A percentile compares a stretch with the other conserved stretches of the same genome.
phyloP scores from a whole-genome alignment of 53 echinoderm and acorn worm species.

The Crossaster papposus region DNA sequence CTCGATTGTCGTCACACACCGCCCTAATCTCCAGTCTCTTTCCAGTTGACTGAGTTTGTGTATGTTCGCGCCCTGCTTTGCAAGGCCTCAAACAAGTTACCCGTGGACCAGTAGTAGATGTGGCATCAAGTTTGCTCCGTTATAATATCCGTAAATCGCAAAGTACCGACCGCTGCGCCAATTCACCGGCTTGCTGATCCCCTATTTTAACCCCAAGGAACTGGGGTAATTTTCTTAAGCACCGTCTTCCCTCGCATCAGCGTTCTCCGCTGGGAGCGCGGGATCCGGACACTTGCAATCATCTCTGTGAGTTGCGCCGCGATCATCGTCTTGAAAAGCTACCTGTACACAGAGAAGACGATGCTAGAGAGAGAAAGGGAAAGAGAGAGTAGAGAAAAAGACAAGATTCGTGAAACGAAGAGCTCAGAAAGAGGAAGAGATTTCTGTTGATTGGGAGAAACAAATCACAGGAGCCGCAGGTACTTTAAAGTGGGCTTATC shows the following conservation, averaged over 20 bases:
- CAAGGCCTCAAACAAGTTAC: slow-evolving; percentile 15
- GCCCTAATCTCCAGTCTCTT: neutral
- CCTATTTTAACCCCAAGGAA: slow-evolving; percentile 44
- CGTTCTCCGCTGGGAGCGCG: slow-evolving; percentile 37
- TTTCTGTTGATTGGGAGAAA: neutral
- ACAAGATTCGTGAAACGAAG: slow-evolving; percentile 9
- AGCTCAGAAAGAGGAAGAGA: neutral
- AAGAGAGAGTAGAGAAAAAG: neutral
- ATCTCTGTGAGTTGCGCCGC: slow-evolving; percentile 8
- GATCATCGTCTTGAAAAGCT: neutral
- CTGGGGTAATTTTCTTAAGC: slow-evolving; percentile 61
- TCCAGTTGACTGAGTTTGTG: slow-evolving; percentile 7
- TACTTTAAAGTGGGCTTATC: slow-evolving; percentile 60
- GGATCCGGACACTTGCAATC: slow-evolving; percentile 47
- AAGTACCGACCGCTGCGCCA: neutral
- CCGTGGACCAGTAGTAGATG: slow-evolving; percentile 25
- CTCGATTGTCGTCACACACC: neutral
- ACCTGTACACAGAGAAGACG: neutral
- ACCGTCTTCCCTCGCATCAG: slow-evolving; percentile 44
- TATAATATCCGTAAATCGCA: neutral
- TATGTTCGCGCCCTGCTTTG: neutral
- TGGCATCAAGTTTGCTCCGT: neutral
- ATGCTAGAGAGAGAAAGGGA: slow-evolving; percentile 5
- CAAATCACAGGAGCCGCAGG: slow-evolving; percentile 44
- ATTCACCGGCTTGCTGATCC: neutral